Conservation (phyloP, 2,888 invertebrate species). For the Stratiomys singularior region DNA sequence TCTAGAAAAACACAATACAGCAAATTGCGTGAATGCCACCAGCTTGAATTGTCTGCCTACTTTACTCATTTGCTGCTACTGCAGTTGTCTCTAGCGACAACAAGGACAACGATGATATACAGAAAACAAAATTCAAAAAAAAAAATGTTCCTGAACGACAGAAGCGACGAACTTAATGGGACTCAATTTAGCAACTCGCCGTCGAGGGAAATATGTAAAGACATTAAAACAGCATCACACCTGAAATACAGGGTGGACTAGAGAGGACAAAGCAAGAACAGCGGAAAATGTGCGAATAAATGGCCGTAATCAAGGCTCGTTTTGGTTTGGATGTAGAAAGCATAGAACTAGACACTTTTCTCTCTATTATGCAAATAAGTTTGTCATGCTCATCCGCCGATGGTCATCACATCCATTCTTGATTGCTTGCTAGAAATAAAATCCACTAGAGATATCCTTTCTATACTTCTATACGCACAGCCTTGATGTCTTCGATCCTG, state of each 20-base stretch:
- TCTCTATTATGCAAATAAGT: slow-evolving; percentile 25
- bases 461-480: neutral
- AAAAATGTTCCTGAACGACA: too few species aligned
- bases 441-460: neutral
- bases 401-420: slow-evolving; percentile 10
- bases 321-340: neutral
- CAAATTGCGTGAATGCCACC: too few species aligned
- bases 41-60: neutral
- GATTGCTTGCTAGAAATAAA: neutral
- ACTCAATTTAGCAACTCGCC: neutral
- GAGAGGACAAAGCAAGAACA: too few species aligned
- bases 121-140: too few species aligned
- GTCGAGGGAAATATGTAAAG: neutral
- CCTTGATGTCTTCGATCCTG: neutral
- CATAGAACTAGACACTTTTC: neutral
- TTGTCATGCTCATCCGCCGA: neutral
- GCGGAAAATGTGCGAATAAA: slow-evolving; percentile 5
- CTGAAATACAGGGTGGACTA: neutral
- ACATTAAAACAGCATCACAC: slow-evolving; percentile 22
- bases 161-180: neutral
- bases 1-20: too few species aligned
- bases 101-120: neutral
- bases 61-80: neutral
- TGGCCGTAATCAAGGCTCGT: slow-evolving; percentile 7
- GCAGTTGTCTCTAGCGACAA: slow-evolving; percentile 9